phyloP scores from a whole-genome alignment of 2,888 invertebrate genomes.

The Leucophenga maculata region DNA sequence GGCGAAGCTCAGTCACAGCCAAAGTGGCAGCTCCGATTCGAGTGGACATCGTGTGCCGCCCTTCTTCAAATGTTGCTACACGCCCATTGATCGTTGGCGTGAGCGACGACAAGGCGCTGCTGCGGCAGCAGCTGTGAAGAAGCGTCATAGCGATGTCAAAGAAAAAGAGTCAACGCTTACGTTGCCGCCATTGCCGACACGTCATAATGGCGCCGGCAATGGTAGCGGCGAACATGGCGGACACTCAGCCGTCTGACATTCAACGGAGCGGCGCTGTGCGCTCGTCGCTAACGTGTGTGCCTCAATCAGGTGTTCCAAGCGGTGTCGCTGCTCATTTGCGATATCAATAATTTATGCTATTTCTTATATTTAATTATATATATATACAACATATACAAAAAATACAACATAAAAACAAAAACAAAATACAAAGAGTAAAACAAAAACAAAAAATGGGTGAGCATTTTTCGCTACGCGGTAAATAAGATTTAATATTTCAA shows the following conservation, averaged over 20 bases:
- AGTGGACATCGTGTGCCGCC: conserved; percentile 61
- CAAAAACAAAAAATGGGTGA: conserved; percentile 28
- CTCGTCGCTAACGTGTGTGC: conserved; percentile 23
- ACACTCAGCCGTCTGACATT: conserved; percentile 13
- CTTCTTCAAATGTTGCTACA: conserved; percentile 71
- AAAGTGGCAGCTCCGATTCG: conserved; percentile 50
- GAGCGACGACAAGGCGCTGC: conserved; percentile 27
- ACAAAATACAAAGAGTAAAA: conserved; percentile 33
- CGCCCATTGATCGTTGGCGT: conserved; percentile 71
- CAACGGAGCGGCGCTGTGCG: conserved; percentile 14
- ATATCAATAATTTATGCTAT: conserved; percentile 70
- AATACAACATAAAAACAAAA: conserved; percentile 34
- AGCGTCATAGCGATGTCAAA: conserved; percentile 39
- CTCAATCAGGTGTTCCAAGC: conserved; percentile 25
- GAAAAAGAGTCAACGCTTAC: background rate
- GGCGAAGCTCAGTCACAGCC: conserved; percentile 53
- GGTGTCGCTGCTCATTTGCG: conserved; percentile 67
- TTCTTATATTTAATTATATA: conserved; percentile 43
- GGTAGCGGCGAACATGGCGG: background rate
- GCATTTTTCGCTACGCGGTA: conserved; percentile 22
- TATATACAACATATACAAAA: conserved; percentile 42
- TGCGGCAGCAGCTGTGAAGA: conserved; percentile 21
- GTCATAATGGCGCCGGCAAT: conserved; percentile 33
- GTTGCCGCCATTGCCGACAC: background rate
- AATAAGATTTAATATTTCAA: conserved; percentile 10